Percentiles rank a stretch among this genome's conserved stretches.
These are phyloP conservation scores for Artibeus jamaicensis DNA, from an alignment of 2,797 vertebrate species.

Conservation along the genomic window DNA sequence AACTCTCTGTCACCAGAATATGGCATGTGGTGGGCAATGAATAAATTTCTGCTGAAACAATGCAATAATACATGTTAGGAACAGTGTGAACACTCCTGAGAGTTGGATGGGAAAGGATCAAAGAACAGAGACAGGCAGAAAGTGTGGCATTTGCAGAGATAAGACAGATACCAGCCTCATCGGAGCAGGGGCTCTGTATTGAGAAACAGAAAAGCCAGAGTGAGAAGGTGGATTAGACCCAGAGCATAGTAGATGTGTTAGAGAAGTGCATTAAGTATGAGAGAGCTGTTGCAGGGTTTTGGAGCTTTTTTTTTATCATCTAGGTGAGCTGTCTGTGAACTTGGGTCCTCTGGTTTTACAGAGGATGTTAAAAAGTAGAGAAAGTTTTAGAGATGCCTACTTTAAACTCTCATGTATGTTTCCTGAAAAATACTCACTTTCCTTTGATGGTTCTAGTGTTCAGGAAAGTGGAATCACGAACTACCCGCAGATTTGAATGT, in stretches of 20 bases:
- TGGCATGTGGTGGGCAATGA: neutral
- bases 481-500: conserved; percentile 74
- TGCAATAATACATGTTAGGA: neutral
- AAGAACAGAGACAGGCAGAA: neutral
- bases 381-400: neutral
- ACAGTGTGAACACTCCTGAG: neutral
- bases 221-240: neutral
- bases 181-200: neutral
- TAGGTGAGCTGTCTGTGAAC: neutral
- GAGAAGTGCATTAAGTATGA: neutral
- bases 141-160: neutral
- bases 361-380: neutral
- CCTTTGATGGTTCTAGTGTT: conserved; percentile 73
- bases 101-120: neutral
- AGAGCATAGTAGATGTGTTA: neutral
- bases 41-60: neutral
- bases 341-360: neutral
- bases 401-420: neutral
- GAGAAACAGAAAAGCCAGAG: neutral
- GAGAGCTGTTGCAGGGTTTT: neutral
- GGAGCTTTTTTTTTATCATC: neutral
- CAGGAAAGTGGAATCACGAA: conserved; percentile 65
- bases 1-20: neutral
- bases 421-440: conserved; percentile 27
- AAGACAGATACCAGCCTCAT: neutral